Percentiles rank a stretch among this genome's conserved stretches.
Conservation (phyloP, 2,888 invertebrate species). For the Phragmatobia fuliginosa region DNA sequence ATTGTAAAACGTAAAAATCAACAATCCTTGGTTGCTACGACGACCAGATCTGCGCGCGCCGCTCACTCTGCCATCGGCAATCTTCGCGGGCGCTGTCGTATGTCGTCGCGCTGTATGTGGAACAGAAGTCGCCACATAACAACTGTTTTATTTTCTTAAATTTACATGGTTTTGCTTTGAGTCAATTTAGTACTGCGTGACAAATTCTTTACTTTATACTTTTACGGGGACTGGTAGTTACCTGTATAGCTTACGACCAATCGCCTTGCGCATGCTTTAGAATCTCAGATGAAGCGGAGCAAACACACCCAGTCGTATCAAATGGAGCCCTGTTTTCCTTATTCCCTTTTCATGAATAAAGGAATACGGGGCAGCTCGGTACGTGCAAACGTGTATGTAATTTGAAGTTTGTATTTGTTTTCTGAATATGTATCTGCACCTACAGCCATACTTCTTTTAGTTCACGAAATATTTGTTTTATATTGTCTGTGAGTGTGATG, state of each 20-base stretch:
- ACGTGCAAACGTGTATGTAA: slow-evolving; percentile 39
- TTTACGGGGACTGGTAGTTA: not conserved
- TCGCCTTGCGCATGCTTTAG: slow-evolving; percentile 17
- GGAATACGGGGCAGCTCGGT: slow-evolving; percentile 27
- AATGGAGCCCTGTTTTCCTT: slow-evolving; percentile 33
- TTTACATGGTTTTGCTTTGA: not conserved
- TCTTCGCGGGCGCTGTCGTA: too few relatives aligned
- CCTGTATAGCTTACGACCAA: slow-evolving; percentile 3
- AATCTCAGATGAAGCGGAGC: slow-evolving; percentile 23
- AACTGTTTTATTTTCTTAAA: not conserved
- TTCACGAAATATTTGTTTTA: not conserved
- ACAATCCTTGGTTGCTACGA: too few relatives aligned
- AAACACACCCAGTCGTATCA: slow-evolving; percentile 27
- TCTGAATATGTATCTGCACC: not conserved
- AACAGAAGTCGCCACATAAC: too few relatives aligned
- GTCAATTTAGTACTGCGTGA: not conserved
- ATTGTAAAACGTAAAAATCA: too few relatives aligned
- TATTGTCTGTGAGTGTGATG: not conserved
- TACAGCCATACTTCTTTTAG: not conserved
- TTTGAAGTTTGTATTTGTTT: slow-evolving; percentile 8
- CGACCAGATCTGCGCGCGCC: too few relatives aligned
- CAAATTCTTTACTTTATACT: not conserved
- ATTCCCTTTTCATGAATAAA: slow-evolving; percentile 49
- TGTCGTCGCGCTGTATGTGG: too few relatives aligned
- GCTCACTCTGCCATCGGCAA: too few relatives aligned